Evolutionary conservation across 2,113 vertebrate species (phyloP), one percentile per base, ranked within the genome.

Genomic region (Myxocyprinus asiaticus): DNA sequence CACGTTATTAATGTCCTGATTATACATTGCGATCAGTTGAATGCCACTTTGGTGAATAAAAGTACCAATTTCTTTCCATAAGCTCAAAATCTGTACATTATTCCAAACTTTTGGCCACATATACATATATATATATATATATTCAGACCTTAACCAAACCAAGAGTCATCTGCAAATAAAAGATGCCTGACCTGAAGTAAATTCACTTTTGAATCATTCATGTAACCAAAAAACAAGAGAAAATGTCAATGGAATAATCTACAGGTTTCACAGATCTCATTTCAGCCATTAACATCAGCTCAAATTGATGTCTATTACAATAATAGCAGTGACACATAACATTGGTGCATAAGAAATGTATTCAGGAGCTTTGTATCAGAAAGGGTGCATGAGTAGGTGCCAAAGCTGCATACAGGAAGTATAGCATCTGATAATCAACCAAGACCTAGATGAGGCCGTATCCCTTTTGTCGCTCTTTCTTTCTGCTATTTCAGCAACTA

Each of bases 321-420:
- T 56, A 56, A 56, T 14, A 15, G 55, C 55, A 7, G 14, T 58
- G 55, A 58, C n/a, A n/a, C 55, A 7, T 3, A 58, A 58, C 7
- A 6, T n/a, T n/a, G 14, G n/a, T 58, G 55, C 55, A 58, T 15
- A n/a, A 58, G 14, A 58, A n/a, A 15, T 58, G 55, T 58, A 15
- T 84, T 89, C 87, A 86, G 78, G 81, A 86, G 83, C 62, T 84
- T 87, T 83, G 68, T 81, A 87, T 88, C 83, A 85, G 67, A 45
- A 48, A n/a, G 68, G 81, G 71, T 84, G 82, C 84, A 79, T 33
- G 10, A 82, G 75, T 86, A 61, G 77, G 17, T 61, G 9, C 9
- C 3, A 56, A 12, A 61, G 61, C 69, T 62, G 55, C 48, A 63
- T 9, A 48, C 61, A 73, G 71, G 71, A 84, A 76, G 65, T 82